phyloP scores from a whole-genome alignment of 2,797 vertebrate genomes.

The Champsocephalus gunnari region DNA sequence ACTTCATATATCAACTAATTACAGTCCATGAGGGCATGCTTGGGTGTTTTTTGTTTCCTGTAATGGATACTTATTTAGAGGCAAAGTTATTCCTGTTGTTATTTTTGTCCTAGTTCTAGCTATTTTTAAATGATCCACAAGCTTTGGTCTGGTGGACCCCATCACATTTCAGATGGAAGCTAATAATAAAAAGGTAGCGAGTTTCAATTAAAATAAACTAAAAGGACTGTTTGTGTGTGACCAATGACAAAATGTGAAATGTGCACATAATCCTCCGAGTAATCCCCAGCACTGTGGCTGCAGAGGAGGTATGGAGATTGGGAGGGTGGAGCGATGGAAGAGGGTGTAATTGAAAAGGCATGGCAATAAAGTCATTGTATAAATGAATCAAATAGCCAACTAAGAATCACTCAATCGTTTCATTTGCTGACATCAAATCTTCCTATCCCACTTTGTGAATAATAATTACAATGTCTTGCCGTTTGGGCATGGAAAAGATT shows the following conservation, averaged over 20 bases:
- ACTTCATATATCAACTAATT: conserved; percentile 12
- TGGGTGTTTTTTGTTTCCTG: neutral
- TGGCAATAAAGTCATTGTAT: conserved; percentile 27
- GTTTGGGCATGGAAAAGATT: conserved; percentile 14
- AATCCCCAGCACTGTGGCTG: neutral
- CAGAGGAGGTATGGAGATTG: neutral
- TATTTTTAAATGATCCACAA: conserved; percentile 35
- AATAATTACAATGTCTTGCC: conserved; percentile 39
- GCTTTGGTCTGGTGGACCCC: conserved; percentile 4
- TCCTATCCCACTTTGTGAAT: conserved; percentile 36
- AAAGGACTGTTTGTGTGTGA: conserved; percentile 4
- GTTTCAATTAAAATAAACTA: conserved; percentile 8
- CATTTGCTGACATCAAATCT: conserved; percentile 55
- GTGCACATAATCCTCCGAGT: neutral
- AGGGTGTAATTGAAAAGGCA: conserved; percentile 52
- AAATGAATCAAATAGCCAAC: conserved; percentile 51
- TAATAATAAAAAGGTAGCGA: conserved; percentile 23
- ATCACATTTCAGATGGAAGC: neutral
- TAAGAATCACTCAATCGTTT: conserved; percentile 45
- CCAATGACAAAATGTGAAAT: conserved; percentile 3
- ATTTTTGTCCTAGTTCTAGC: conserved; percentile 16
- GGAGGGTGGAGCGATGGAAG: neutral
- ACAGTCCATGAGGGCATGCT: neutral
- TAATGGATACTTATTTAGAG: neutral
- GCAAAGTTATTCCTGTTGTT: conserved; percentile 12